These are phyloP conservation scores for Himalopsyche kuldschensis DNA, from an alignment of 2,888 invertebrate genomes.

Conservation along the genomic window DNA sequence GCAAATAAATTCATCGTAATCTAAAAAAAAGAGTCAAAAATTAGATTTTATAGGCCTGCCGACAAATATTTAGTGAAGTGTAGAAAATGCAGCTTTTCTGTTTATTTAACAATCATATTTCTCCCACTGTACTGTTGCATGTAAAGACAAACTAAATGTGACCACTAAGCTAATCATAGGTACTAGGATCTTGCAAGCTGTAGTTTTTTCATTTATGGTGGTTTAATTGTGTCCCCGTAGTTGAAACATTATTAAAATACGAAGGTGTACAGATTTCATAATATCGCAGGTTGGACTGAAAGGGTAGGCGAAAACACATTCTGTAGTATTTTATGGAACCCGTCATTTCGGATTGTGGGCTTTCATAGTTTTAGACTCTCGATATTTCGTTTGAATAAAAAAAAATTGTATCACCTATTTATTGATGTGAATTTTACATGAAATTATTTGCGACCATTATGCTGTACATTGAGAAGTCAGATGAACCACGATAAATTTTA, in stretches of 20 bases:
- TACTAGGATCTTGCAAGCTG: conserved; percentile 24
- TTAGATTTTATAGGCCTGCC: neutral
- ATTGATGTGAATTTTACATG: neutral
- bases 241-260: neutral
- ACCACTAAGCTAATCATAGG: conserved; percentile 25
- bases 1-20: neutral
- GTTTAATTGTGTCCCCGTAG: conserved; percentile 29
- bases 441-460: neutral
- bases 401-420: neutral
- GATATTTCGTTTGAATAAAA: neutral
- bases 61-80: conserved; percentile 13
- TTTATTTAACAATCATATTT: conserved; percentile 3
- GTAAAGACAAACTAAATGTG: conserved; percentile 29
- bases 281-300: conserved; percentile 15
- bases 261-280: conserved; percentile 26
- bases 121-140: conserved; percentile 21
- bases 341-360: neutral
- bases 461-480: neutral
- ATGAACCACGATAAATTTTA: neutral
- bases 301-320: conserved; percentile 6
- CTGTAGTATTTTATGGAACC: conserved; percentile 1
- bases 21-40: neutral
- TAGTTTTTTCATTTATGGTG: conserved; percentile 29
- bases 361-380: neutral
- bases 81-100: conserved; percentile 22